These are phyloP conservation scores for Holothuria glaberrima DNA, from an alignment of 35 echinoderm and acorn worm genomes.

Conservation along the genomic window DNA sequence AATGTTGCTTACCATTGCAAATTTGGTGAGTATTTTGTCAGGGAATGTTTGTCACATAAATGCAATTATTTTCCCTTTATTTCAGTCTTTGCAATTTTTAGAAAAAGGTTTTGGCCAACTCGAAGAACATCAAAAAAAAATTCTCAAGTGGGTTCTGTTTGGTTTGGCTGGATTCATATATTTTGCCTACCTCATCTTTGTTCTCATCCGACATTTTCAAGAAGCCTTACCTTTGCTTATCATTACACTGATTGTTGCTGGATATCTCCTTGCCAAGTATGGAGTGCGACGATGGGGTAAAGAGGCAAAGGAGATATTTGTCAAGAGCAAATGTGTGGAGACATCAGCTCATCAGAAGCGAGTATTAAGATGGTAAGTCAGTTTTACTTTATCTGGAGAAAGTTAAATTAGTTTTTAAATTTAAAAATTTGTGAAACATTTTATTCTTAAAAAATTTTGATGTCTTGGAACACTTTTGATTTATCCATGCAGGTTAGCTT, in stretches of 20 bases:
- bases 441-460: no score
- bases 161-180: slow-evolving; percentile 15
- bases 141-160: slow-evolving; percentile 12
- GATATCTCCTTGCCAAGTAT: slow-evolving; percentile 14
- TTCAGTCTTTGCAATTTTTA: slow-evolving; percentile 49
- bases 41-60: no score
- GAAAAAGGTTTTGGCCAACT: slow-evolving; percentile 37
- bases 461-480: no score
- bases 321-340: slow-evolving; percentile 46
- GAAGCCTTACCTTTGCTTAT: slow-evolving; percentile 32
- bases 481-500: no score
- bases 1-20: no score
- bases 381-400: no score
- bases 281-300: slow-evolving; percentile 8
- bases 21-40: no score
- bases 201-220: slow-evolving; percentile 7
- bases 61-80: background rate
- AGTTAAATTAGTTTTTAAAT: no score
- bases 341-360: slow-evolving; percentile 34
- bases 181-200: slow-evolving; percentile 17
- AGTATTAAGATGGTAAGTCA: slow-evolving; percentile 23
- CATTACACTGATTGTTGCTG: slow-evolving; percentile 27
- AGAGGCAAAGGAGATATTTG: slow-evolving; percentile 4
- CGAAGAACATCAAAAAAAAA: background rate
- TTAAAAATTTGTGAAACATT: no score